Evolutionary conservation across 2,113 vertebrate genomes (phyloP), one percentile per base, ranked within the genome.

Genomic region (Trematomus loennbergii): DNA sequence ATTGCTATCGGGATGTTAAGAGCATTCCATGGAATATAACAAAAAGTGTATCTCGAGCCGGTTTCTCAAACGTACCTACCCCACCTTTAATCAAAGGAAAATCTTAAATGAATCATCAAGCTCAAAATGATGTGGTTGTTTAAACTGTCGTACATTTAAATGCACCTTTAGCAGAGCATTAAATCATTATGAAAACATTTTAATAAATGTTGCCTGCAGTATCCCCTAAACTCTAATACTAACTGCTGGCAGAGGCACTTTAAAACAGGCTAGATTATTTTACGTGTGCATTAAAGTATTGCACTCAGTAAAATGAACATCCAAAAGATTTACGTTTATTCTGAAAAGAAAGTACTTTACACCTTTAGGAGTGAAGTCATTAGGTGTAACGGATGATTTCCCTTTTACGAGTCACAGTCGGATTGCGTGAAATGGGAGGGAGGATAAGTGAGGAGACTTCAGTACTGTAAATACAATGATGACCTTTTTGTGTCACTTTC

Each of bases 171-270:
- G 68, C 11, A 50, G 61, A 29, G 61, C 29, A 20, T 60, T 53
- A 43, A 50, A 58, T 58, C 3, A 18, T 50, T 9, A 54, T 17
- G 9, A 64, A 71, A 79, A 59, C 69, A 46, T 12, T 45, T 74
- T 33, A 61, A 55, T 81, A 17, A 22, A 67, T 40, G 54, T 53
- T n/a, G 12, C 70, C 55, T 40, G 43, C 18, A 58, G 61, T 15
- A 12, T n/a, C 17, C 4, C 8, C 20, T 46, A 43, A 55, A 16
- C 50, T 46, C 1, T 9, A 20, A 45, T 55, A n/a, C 52, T 12
- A 29, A 33, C 54, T 46, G 10, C 4, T 65, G 53, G 40, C 29
- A 13, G 50, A 68, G 12, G 17, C 12, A 20, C 49, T 12, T 29
- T 65, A 36, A 2, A 16, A 36, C 9, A 33, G 45, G 25, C 1